Conservation (phyloP, 2,113 vertebrate genomes). For the Leptosomus discolor region DNA sequence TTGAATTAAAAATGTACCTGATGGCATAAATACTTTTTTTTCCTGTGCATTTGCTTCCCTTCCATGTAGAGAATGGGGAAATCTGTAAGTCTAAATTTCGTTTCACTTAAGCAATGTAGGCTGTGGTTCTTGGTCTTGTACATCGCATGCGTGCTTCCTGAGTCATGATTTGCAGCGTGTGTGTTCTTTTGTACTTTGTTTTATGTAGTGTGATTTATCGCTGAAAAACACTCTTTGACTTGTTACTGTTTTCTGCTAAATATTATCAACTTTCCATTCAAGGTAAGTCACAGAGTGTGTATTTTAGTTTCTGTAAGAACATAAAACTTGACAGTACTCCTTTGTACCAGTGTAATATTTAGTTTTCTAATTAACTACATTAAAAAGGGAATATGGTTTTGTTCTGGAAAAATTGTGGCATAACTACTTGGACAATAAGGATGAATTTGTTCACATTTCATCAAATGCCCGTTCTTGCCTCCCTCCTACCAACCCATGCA, state of each 20-base stretch:
- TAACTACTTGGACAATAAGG: not conserved
- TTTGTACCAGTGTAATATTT: not conserved
- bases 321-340: not conserved
- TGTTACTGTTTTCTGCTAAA: not conserved
- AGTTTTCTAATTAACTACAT: not conserved
- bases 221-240: not conserved
- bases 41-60: conserved; percentile 74
- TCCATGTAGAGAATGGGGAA: conserved; percentile 93
- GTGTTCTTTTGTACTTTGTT: not conserved
- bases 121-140: not conserved
- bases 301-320: not conserved
- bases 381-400: not conserved
- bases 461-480: not conserved
- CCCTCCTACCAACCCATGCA: not conserved
- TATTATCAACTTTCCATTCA: not conserved
- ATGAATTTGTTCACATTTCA: not conserved
- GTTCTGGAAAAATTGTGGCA: not conserved
- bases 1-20: not conserved
- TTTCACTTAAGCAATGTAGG: not conserved
- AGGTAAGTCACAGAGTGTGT: not conserved
- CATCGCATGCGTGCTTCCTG: not conserved
- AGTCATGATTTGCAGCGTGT: not conserved
- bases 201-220: not conserved
- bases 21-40: not conserved
- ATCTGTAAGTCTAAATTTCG: conserved; percentile 87